Conservation (phyloP, 2,888 invertebrate species). For the Sialis lutaria region DNA sequence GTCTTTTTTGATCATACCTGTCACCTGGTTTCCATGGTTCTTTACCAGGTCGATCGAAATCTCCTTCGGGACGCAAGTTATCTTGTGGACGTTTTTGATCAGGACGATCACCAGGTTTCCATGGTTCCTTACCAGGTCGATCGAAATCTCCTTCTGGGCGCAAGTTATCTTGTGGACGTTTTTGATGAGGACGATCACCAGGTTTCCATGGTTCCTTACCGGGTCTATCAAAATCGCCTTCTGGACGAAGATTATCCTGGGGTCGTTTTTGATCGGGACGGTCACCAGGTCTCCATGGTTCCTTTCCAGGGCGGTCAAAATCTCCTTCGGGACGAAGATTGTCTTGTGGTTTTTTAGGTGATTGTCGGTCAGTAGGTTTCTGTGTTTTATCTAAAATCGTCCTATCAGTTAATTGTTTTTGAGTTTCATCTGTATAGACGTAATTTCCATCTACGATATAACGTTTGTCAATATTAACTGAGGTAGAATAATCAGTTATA, state of each 20-base stretch:
- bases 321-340: conserved; percentile 31
- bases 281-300: conserved; percentile 23
- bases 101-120: conserved; percentile 28
- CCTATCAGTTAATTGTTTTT: conserved; percentile 27
- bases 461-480: not conserved
- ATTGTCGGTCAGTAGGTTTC: conserved; percentile 24
- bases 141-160: conserved; percentile 32
- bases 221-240: conserved; percentile 25
- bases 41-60: conserved; percentile 31
- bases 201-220: conserved; percentile 20
- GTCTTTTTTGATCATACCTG: conserved; percentile 25
- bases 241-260: conserved; percentile 27
- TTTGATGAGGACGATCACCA: conserved; percentile 18
- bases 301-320: conserved; percentile 28
- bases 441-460: not conserved
- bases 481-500: not conserved
- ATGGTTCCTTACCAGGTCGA: conserved; percentile 19
- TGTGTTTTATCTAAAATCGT: conserved; percentile 25
- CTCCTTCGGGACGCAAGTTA: conserved; percentile 42
- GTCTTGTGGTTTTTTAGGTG: conserved; percentile 25
- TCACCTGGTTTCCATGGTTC: conserved; percentile 31
- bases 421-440: not conserved
- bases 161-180: conserved; percentile 26
- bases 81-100: conserved; percentile 38
- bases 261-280: conserved; percentile 25